Evolutionary conservation across 2,113 vertebrate species (phyloP), one percentile per base, ranked within the genome.

Genomic region (Myotis davidii): DNA sequence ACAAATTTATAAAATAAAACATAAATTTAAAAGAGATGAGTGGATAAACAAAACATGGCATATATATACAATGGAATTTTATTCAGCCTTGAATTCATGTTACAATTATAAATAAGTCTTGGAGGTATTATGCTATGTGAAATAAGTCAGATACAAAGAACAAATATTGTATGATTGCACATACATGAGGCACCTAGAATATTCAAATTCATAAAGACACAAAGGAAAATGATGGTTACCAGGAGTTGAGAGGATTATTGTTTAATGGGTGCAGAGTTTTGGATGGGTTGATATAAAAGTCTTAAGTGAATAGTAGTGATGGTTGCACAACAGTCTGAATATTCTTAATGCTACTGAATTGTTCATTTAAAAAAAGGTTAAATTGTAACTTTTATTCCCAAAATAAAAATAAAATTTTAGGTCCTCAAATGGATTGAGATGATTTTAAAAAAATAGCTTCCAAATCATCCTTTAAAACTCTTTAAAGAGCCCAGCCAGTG

Each of bases 401-500:
- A 32, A 90, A 39, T 73, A 39, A 93, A 92, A 78, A 59, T 17
- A 48, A 20, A 27, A 37, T 81, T 42, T 72, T 50, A 64, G 72
- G 50, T 61, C 17, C 52, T 78, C 83, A 91, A 52, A 39, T 39
- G 42, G 39, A 82, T 6, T 76, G 76, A 76, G 32, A 88, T 45
- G 25, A 78, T 39, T 27, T 88, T 9, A 79, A 78, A 61, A 45
- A 94, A 78, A 45, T 65, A 56, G 37, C 7, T 52, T 56, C 9
- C 25, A 94, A 72, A 61, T 65, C 54, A 89, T 76, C 18, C 59
- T 67, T 85, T 23, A 85, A 92, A 81, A 92, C 45, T 85, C n/a
- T 70, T 72, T 9, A 87, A 77, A 70, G 9, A 48, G 25, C 59
- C 56, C 23, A 59, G 54, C 21, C 54, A 59, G 56, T 61, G 23